Percentiles rank a stretch among this genome's conserved stretches.
Evolutionary conservation across 2,797 vertebrate species (phyloP).

Genomic region (Thunnus albacares): DNA sequence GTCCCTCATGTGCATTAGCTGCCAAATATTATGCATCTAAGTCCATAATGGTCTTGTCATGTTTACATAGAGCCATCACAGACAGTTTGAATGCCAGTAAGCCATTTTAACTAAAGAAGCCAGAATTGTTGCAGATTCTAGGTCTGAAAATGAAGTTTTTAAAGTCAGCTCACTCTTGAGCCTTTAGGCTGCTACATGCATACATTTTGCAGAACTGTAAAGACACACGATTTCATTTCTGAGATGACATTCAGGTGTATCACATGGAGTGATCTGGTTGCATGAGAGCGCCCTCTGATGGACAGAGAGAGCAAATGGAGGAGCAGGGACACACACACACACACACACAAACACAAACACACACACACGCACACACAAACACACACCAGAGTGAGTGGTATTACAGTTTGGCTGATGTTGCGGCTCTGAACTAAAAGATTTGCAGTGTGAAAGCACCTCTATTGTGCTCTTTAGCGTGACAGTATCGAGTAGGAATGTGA

Average conservation of each 20-base stretch:
- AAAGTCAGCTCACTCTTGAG: neutral
- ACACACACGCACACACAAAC: slow-evolving; percentile 34
- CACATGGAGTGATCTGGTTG: slow-evolving; percentile 19
- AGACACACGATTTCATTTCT: slow-evolving; percentile 25
- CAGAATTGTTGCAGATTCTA: neutral
- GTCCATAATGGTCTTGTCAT: neutral
- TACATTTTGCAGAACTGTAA: neutral
- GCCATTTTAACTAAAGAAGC: neutral
- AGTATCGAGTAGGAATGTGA: slow-evolving; percentile 82
- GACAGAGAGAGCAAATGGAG: slow-evolving; percentile 34
- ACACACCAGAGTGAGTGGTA: slow-evolving; percentile 55
- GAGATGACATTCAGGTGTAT: slow-evolving; percentile 25
- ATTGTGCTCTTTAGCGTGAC: slow-evolving; percentile 79
- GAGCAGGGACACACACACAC: slow-evolving; percentile 19
- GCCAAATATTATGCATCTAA: neutral
- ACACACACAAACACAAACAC: neutral
- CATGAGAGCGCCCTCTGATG: slow-evolving; percentile 73
- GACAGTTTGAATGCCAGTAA: neutral
- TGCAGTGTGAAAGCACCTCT: slow-evolving; percentile 80
- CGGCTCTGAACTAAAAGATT: slow-evolving; percentile 78
- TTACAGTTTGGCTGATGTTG: slow-evolving; percentile 82
- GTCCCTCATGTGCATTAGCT: neutral
- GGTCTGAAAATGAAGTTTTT: neutral
- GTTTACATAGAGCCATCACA: neutral
- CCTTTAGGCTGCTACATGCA: neutral